Percentiles rank a stretch among this genome's conserved stretches.
phyloP scores from a whole-genome alignment of 1,140 invertebrate genomes.

The Lucilia cuprina region DNA sequence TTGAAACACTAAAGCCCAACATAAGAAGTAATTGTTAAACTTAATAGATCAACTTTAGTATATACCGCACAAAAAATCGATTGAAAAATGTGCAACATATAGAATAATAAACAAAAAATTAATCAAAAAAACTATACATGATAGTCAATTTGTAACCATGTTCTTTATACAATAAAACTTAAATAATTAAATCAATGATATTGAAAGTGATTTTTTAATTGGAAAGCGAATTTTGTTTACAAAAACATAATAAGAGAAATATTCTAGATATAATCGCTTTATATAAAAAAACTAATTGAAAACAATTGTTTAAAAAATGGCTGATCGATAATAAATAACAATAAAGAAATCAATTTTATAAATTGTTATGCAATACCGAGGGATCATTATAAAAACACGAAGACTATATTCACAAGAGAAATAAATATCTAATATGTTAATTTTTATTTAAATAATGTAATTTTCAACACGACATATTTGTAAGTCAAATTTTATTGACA shows the following conservation, averaged over 20 bases:
- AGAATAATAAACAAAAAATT: background rate
- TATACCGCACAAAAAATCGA: background rate
- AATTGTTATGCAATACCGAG: too few species aligned
- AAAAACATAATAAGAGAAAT: background rate
- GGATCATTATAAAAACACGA: too few species aligned
- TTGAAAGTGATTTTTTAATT: conserved; percentile 2
- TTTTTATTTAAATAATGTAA: too few species aligned
- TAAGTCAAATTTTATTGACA: too few species aligned
- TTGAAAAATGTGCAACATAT: background rate
- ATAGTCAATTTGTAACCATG: background rate
- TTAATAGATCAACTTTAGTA: background rate
- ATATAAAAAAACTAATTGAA: background rate
- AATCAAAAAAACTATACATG: background rate
- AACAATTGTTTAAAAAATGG: background rate
- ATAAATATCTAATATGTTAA: too few species aligned
- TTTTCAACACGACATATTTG: too few species aligned
- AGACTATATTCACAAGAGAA: too few species aligned
- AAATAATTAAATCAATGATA: conserved; percentile 15
- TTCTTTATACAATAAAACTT: background rate
- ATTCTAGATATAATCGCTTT: background rate
- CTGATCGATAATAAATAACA: too few species aligned
- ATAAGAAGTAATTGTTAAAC: too few species aligned
- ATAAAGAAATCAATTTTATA: too few species aligned
- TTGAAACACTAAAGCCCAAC: too few species aligned
- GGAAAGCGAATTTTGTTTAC: background rate